Conservation (phyloP, 2,888 invertebrate genomes). For the Leptinotarsa haldemani region DNA sequence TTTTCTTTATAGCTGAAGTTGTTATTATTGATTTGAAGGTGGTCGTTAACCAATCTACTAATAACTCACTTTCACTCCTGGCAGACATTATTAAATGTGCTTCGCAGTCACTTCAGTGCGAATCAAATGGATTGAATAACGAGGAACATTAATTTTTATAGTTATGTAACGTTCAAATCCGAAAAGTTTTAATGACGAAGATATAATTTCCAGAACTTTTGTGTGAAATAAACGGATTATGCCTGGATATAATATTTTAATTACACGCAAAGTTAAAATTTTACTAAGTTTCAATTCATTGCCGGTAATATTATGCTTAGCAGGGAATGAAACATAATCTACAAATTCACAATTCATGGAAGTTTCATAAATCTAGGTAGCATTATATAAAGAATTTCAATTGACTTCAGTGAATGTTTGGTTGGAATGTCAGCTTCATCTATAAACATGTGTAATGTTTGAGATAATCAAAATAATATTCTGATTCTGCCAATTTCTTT, state of each 20-base stretch:
- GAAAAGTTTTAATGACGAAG: background rate
- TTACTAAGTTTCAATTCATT: background rate
- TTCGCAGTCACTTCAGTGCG: constrained; percentile 2
- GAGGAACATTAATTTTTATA: background rate
- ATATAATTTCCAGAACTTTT: background rate
- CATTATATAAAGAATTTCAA: too few species aligned
- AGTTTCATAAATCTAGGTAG: too few species aligned
- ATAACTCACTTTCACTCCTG: constrained; percentile 1
- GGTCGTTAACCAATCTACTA: background rate
- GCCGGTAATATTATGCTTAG: too few species aligned
- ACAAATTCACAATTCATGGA: too few species aligned
- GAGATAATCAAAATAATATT: too few species aligned
- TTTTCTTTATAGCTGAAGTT: background rate
- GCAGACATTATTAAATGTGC: background rate
- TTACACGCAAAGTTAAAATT: background rate
- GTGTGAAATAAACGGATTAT: background rate
- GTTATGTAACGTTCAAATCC: background rate
- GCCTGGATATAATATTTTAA: background rate
- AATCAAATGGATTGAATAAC: constrained; percentile 1
- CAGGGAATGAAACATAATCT: too few species aligned
- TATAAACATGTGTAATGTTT: too few species aligned
- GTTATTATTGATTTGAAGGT: background rate
- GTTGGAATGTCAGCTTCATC: too few species aligned
- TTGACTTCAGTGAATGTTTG: too few species aligned
- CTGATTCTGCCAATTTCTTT: too few species aligned